phyloP scores from a whole-genome alignment of 2,888 invertebrate genomes.

The Zele albiditarsus region DNA sequence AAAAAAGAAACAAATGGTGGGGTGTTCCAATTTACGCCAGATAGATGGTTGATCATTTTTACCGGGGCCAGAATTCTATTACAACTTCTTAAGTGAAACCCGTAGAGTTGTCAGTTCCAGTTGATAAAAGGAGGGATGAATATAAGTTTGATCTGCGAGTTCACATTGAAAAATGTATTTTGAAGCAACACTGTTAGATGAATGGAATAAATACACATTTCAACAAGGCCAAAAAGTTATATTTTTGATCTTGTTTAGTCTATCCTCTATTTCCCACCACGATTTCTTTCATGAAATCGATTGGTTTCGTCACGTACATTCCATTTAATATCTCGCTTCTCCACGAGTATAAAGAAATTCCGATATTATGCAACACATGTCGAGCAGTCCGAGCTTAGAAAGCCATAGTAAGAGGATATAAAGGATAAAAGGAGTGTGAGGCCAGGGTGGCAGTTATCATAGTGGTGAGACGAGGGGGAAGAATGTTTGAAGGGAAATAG shows the following conservation, averaged over 20 bases:
- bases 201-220: conserved; percentile 2
- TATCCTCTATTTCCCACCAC: neutral
- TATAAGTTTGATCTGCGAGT: conserved; percentile 2
- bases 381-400: conserved; percentile 51
- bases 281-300: conserved; percentile 25
- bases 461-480: conserved; percentile 18
- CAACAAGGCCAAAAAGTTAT: neutral
- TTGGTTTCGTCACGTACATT: conserved; percentile 39
- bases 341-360: conserved; percentile 59
- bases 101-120: neutral
- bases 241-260: neutral
- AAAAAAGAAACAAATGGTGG: conserved; percentile 44
- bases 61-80: conserved; percentile 4
- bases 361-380: conserved; percentile 61
- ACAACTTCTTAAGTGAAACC: neutral
- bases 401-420: conserved; percentile 34
- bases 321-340: conserved; percentile 49
- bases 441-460: conserved; percentile 25
- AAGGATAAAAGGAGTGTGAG: conserved; percentile 32
- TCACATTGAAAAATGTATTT: neutral
- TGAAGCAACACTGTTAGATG: neutral
- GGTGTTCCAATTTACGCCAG: conserved; percentile 44
- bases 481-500: conserved; percentile 28
- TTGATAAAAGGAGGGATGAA: neutral
- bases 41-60: conserved; percentile 48